Evolutionary conservation across 2,888 invertebrate species (phyloP), one percentile per base, ranked within the genome.

Genomic region (Theodoxus fluviatilis): DNA sequence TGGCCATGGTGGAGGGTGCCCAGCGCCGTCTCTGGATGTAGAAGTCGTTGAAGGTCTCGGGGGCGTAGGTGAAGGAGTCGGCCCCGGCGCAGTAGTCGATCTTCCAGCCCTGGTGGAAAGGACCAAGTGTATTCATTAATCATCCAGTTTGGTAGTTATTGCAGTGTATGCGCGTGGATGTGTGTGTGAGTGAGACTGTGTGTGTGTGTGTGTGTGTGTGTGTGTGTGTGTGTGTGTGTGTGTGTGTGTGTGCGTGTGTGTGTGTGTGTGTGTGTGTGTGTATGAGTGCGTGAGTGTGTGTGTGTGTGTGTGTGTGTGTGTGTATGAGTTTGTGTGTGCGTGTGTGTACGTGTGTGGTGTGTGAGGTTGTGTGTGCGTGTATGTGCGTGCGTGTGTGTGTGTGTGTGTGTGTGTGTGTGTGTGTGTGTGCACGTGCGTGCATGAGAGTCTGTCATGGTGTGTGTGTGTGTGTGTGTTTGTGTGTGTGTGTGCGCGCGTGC

Each of bases 31-130:
- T 69, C 73, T 83, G 85, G 57, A 83, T 80, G 74, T 77, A 85
- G 74, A 84, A 84, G 66, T 85, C 85, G 70, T 81, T 74, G 71
- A 85, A 84, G 0, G 79, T 76, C 72, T 83, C 83, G 0, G 85
- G 85, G 7, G 82, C 80, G 59, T 75, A 81, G 40, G 85, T 84
- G 28, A 76, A 73, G 1, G 83, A 79, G 71, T 84, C 84, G 1
- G 84, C 78, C 3, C 83, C 82, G 9, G 84, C 84, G 52, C 79
- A 79, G 71, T 84, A 85, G 67, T 85, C 85, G 31, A 84, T 81
- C 66, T 80, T 78, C 73, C 80, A 83, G 6, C 84, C 84, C 73
- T 43, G 18, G 43, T 7, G 7, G 43, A 7, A 43, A 15, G 43
- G n/a, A n/a, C n/a, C n/a, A n/a, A n/a, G n/a, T n/a, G n/a, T n/a